Evolutionary conservation across 2,113 vertebrate genomes (phyloP), one percentile per base, ranked within the genome.

Genomic region (Trichomycterus rosablanca): DNA sequence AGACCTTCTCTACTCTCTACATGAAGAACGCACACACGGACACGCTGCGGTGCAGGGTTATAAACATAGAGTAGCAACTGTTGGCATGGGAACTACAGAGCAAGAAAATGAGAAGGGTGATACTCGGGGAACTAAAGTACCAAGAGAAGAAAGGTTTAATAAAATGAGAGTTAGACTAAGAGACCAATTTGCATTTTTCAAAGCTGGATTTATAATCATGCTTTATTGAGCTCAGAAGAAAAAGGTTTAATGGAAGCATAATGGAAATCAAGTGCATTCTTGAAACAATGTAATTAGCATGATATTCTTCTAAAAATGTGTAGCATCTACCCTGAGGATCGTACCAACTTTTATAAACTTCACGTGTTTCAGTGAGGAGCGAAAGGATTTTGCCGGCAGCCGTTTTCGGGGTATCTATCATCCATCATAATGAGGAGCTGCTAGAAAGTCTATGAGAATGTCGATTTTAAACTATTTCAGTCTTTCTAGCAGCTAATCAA

Each of bases 61-160:
- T n/a, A n/a, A n/a, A n/a, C n/a, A n/a, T n/a, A 16, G 30, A 34
- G 19, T 16, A 32, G 9, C 10, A 26, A 44, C 11, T 54, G 56
- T 71, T 71, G 50, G 63, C 63, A 56, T 45, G 52, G 63, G 30
- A 71, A 49, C 34, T 15, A 20, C 24, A 30, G 54, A 44, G 19
- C 20, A 34, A n/a, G 9, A 7, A 2, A 51, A 12, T 2, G 18
- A 5, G 37, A n/a, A n/a, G n/a, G n/a, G 11, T 35, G 39, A 43
- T 60, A 66, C 60, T 19, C 15, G 60, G 12, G 43, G 28, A 55
- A 59, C 42, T 43, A 15, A 35, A 14, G 46, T n/a, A 39, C 51
- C 18, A 1, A 26, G 22, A 39, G 44, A 37, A 9, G 66, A 55
- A 23, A 44, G 46, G 18, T 52, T 59, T 50, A 34, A 51, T 62